phyloP scores from a whole-genome alignment of 23 tunicate species.

The Trididemnum miniatum region DNA sequence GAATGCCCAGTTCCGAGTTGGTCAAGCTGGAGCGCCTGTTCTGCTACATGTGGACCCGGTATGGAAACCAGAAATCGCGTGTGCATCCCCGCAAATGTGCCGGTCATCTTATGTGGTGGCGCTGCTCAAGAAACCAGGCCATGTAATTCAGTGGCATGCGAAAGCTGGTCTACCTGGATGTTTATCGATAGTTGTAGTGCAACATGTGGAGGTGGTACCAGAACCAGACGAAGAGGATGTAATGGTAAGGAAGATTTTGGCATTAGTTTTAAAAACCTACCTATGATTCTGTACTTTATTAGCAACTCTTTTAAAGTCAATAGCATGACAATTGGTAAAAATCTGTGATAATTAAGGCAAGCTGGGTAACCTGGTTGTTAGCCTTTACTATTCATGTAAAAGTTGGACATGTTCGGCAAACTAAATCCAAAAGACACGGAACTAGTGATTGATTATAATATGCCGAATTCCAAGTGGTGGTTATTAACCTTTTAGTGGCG shows the following conservation, averaged over 20 bases:
- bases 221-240: slow-evolving; percentile 51
- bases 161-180: slow-evolving; percentile 45
- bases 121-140: background rate
- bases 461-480: too few species aligned
- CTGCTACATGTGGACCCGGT: slow-evolving; percentile 48
- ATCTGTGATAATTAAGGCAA: too few species aligned
- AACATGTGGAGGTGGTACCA: slow-evolving; percentile 78
- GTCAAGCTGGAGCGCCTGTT: slow-evolving; percentile 47
- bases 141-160: slow-evolving; percentile 41
- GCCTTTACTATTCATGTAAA: too few species aligned
- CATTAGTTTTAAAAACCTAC: too few species aligned
- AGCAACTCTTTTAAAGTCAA: too few species aligned
- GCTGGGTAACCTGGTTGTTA: too few species aligned
- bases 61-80: slow-evolving; percentile 19
- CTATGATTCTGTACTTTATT: too few species aligned
- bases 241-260: slow-evolving; percentile 25
- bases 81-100: slow-evolving; percentile 26
- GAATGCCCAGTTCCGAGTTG: slow-evolving; percentile 53
- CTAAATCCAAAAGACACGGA: too few species aligned
- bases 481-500: too few species aligned
- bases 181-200: slow-evolving; percentile 33
- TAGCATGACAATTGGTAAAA: too few species aligned
- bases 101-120: slow-evolving; percentile 33
- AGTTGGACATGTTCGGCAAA: too few species aligned
- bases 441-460: too few species aligned